Percentiles rank a stretch among this genome's conserved stretches.
phyloP scores from a whole-genome alignment of 2,888 invertebrate genomes.

The Conus canariensis region DNA sequence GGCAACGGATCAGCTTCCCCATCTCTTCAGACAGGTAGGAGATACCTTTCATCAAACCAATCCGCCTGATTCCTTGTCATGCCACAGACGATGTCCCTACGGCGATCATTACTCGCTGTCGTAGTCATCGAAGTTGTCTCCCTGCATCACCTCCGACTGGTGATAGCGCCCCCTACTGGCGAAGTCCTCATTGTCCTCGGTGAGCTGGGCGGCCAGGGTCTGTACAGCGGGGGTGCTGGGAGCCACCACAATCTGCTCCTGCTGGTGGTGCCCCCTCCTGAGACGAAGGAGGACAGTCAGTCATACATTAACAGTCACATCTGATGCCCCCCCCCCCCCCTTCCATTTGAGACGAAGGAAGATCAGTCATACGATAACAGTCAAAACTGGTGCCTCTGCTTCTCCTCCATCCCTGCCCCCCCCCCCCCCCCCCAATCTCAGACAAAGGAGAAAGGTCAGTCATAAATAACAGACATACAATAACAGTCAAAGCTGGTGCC shows the following conservation, averaged over 20 bases:
- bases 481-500: no score
- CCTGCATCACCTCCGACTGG: slow-evolving; percentile 82
- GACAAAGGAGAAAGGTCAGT: slow-evolving; percentile 1
- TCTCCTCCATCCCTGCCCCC: no score
- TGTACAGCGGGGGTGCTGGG: slow-evolving; percentile 76
- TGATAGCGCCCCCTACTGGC: slow-evolving; percentile 94
- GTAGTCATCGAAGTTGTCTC: slow-evolving; percentile 77
- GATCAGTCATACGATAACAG: no score
- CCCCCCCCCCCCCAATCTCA: slow-evolving; percentile 63
- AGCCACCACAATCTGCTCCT: slow-evolving; percentile 78
- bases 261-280: slow-evolving; percentile 69
- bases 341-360: no score
- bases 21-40: no score
- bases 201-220: slow-evolving; percentile 92
- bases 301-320: not conserved
- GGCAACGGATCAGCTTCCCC: no score
- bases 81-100: no score
- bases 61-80: no score
- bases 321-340: no score
- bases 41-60: no score
- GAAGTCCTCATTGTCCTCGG: slow-evolving; percentile 97
- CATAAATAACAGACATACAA: not conserved
- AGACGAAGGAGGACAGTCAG: slow-evolving; percentile 11
- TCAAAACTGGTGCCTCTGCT: no score
- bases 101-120: slow-evolving; percentile 49